Evolutionary conservation across 2,888 invertebrate genomes (phyloP).

Genomic region (Melanotus villosus): DNA sequence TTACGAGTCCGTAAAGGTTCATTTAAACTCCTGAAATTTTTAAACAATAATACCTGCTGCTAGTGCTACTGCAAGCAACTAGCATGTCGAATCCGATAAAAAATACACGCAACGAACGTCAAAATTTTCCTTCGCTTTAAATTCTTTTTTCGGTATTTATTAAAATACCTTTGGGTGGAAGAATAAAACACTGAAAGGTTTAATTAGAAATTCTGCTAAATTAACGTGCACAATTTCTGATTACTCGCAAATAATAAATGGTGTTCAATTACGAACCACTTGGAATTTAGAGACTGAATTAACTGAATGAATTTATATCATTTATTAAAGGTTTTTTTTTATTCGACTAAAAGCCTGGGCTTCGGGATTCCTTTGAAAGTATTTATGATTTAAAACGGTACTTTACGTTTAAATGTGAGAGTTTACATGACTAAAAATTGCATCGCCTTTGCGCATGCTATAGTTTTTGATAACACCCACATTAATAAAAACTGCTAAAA

Average conservation of each 20-base stretch:
- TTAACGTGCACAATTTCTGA: conserved; percentile 18
- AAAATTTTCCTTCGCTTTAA: conserved; percentile 24
- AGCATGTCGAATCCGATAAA: conserved; percentile 19
- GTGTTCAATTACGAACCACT: conserved; percentile 34
- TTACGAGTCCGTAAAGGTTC: conserved; percentile 31
- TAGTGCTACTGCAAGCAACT: background rate
- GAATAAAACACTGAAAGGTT: background rate
- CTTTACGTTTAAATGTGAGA: conserved; percentile 29
- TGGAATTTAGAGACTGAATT: conserved; percentile 28
- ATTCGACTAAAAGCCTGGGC: conserved; percentile 15
- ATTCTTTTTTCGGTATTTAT: conserved; percentile 13
- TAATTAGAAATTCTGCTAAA: conserved; percentile 30
- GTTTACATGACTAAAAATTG: conserved; percentile 7
- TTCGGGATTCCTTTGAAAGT: conserved; percentile 31
- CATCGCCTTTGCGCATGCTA: no score
- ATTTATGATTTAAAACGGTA: conserved; percentile 30
- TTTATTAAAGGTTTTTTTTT: conserved; percentile 34
- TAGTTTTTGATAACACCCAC: background rate
- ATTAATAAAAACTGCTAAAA: no score
- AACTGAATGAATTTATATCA: conserved; percentile 30
- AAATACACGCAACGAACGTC: conserved; percentile 12
- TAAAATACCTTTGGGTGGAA: background rate
- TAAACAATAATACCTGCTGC: conserved; percentile 6
- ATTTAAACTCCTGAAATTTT: conserved; percentile 14
- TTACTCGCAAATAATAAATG: conserved; percentile 37